Percentiles rank a stretch among this genome's conserved stretches.
Conservation (phyloP, 1,140 invertebrate species). For the Bicyclus anynana region DNA sequence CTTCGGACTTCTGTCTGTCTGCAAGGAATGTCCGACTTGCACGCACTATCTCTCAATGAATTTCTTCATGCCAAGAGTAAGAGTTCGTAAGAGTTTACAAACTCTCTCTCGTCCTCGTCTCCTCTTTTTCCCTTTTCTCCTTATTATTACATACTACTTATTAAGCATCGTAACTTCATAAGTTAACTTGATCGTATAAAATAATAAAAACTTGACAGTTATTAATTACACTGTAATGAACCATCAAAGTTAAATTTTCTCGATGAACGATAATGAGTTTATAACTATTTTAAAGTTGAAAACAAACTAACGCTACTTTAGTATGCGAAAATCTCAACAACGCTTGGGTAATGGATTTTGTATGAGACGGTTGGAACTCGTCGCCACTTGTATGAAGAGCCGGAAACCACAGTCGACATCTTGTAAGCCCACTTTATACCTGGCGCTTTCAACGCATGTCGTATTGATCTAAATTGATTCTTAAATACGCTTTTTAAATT, state of each 20-base stretch:
- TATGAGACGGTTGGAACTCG: neutral
- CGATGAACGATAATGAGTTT: constrained; percentile 1
- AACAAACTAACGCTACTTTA: constrained; percentile 1
- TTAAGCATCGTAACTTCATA: no score
- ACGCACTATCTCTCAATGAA: no score
- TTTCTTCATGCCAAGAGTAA: no score
- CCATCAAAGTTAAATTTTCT: neutral
- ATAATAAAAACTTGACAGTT: neutral
- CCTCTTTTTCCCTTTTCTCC: no score
- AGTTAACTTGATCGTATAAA: no score
- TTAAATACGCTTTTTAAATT: neutral
- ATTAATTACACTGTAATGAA: constrained; percentile 1
- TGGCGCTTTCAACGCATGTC: neutral
- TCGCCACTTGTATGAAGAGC: neutral
- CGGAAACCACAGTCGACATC: neutral
- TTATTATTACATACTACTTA: no score
- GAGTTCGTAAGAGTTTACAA: no score
- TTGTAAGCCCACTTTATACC: neutral
- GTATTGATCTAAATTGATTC: neutral
- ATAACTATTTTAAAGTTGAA: constrained; percentile 1
- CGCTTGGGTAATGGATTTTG: constrained; percentile 1
- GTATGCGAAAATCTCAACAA: constrained; percentile 1
- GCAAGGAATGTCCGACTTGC: no score
- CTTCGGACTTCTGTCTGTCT: no score
- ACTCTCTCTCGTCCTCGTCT: no score